Evolutionary conservation across 2,888 invertebrate genomes (phyloP), one percentile per base, ranked within the genome.

Genomic region (Blera fallax): DNA sequence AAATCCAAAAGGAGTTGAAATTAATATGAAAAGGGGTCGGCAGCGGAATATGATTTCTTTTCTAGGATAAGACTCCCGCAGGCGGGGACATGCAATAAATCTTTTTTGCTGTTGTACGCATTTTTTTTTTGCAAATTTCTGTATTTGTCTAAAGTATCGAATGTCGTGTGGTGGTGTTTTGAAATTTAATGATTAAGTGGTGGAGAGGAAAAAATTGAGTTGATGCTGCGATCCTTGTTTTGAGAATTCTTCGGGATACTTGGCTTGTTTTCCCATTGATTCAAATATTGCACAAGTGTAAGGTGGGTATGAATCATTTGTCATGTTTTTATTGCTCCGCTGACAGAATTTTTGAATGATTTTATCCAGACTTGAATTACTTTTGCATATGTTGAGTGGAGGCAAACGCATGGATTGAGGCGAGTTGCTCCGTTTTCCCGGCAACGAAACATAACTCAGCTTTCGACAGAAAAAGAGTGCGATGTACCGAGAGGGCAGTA

Each of bases 1-100:
- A n/a, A n/a, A n/a, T n/a, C n/a, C n/a, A n/a, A n/a, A 72, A 76
- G 74, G 85, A 70, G 70, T 70, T 60, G 56, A 73, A 65, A 72
- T 69, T 62, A 70, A 76, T 65, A 43, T 11, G 27, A 72, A 83
- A 83, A 83, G 72, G 77, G 82, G 78, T 83, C 72, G 65, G 72
- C 58, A 29, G 2, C 24, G 54, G 56, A 67, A 62, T 72, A 76
- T 82, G 56, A 82, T 70, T 82, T 76, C 56, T 69, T 74, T 67
- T 34, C 50, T 52, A 72, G 48, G 62, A 79, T 21, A 54, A 54
- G 37, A 67, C n/a, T 27, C 11, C 27, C 37, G 37, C 10, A 29
- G 37, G 32, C 14, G 54, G 32, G 40, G 50, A n/a, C 24, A 40
- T 24, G 40, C 58, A 64, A 76, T 70, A 76, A 69, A 82, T 82